phyloP scores from a whole-genome alignment of 2,888 invertebrate species.

The Hermodice carunculata region DNA sequence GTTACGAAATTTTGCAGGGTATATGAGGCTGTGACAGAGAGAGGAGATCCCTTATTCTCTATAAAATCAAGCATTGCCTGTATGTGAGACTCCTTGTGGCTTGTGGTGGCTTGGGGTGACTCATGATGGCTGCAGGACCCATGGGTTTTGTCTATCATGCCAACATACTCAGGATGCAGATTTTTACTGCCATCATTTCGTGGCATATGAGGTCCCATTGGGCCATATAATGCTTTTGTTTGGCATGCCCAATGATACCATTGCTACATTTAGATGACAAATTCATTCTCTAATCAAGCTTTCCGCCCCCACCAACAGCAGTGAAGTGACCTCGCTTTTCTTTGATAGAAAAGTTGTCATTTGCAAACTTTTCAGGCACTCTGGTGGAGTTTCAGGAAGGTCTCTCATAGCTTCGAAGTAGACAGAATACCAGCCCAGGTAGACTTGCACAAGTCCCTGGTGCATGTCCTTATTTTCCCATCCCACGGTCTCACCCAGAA shows the following conservation, averaged over 20 bases:
- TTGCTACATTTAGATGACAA: slow-evolving; percentile 3
- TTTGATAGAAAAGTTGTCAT: slow-evolving; percentile 14
- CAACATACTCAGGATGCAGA: slow-evolving; percentile 4
- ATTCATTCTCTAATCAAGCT: slow-evolving; percentile 15
- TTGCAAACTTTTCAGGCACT: slow-evolving; percentile 3
- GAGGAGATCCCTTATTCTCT: slow-evolving; percentile 11
- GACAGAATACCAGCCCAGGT: slow-evolving; percentile 8
- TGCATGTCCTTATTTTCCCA: too few species aligned
- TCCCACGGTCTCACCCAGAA: too few species aligned
- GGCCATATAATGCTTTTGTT: slow-evolving; percentile 12
- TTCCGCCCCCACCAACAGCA: slow-evolving; percentile 16
- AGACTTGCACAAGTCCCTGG: too few species aligned
- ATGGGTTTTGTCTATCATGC: slow-evolving; percentile 4
- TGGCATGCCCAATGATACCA: slow-evolving; percentile 19
- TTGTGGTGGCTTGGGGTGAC: neutral
- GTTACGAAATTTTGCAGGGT: slow-evolving; percentile 9
- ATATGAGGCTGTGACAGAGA: neutral
- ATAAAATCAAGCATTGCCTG: slow-evolving; percentile 7
- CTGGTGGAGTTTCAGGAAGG: slow-evolving; percentile 19
- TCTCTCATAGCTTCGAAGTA: slow-evolving; percentile 13
- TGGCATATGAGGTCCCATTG: slow-evolving; percentile 19
- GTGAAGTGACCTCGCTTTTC: slow-evolving; percentile 12
- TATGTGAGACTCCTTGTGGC: neutral
- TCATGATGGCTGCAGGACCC: slow-evolving; percentile 9
- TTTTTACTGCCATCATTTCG: slow-evolving; percentile 20